Evolutionary conservation across 2,113 vertebrate genomes (phyloP).

Genomic region (Scalopus aquaticus): DNA sequence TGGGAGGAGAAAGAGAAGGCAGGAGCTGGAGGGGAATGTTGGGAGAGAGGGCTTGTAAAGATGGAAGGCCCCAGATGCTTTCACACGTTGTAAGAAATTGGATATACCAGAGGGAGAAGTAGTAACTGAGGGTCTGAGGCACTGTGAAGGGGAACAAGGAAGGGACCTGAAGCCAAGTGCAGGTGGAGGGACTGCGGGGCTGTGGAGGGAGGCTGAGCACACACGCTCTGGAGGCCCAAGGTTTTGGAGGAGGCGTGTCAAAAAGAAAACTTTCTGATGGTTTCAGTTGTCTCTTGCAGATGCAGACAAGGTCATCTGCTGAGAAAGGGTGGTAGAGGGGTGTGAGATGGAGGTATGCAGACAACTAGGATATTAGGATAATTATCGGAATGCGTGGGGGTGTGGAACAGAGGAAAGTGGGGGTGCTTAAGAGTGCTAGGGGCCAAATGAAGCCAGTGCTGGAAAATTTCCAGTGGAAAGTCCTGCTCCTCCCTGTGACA

Average conservation of each 20-base stretch:
- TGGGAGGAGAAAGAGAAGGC: neutral
- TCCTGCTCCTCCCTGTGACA: neutral
- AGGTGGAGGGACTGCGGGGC: neutral
- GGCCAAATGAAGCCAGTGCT: neutral
- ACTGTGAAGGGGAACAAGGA: neutral
- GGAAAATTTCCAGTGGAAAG: neutral
- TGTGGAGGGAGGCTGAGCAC: neutral
- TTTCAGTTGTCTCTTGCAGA: neutral
- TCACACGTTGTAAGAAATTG: neutral
- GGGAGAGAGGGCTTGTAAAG: neutral
- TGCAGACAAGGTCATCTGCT: neutral
- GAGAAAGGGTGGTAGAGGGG: neutral
- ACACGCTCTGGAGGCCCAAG: neutral
- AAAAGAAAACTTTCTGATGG: neutral
- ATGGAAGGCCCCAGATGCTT: neutral
- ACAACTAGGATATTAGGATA: neutral
- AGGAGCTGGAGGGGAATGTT: neutral
- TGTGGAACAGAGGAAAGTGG: neutral
- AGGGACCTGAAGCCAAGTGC: neutral
- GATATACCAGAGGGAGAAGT: neutral
- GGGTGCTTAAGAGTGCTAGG: neutral
- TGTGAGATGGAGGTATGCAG: neutral
- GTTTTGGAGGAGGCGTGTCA: neutral
- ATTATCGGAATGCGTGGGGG: neutral
- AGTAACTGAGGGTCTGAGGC: neutral